These are phyloP conservation scores for Seladonia tumulorum DNA, from an alignment of 2,888 invertebrate genomes.

Conservation along the genomic window DNA sequence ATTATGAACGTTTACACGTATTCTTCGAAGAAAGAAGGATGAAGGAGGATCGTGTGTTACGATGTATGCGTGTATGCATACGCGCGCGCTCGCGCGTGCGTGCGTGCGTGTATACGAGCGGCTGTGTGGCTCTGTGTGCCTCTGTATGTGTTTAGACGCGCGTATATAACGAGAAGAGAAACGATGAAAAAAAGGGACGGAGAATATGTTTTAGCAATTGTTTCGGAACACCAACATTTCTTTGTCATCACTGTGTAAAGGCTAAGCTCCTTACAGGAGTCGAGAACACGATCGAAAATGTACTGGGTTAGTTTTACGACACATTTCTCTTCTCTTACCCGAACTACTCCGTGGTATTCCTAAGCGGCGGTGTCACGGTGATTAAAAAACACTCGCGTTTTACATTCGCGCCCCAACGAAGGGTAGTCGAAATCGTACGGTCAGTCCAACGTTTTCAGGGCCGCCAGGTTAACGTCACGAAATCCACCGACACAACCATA, in stretches of 20 bases:
- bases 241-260: constrained; percentile 37
- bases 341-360: constrained; percentile 56
- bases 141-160: not conserved
- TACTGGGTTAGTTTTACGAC: constrained; percentile 58
- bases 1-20: constrained; percentile 60
- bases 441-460: constrained; percentile 81
- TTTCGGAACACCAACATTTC: constrained; percentile 30
- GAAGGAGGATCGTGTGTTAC: constrained; percentile 21
- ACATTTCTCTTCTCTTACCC: constrained; percentile 62
- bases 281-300: constrained; percentile 42
- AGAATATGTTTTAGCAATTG: constrained; percentile 35
- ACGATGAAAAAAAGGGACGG: constrained; percentile 39
- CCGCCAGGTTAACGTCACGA: constrained; percentile 84
- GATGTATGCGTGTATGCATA: constrained; percentile 4
- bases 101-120: not conserved
- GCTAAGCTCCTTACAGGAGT: constrained; percentile 19
- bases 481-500: constrained; percentile 77
- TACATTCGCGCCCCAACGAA: constrained; percentile 70
- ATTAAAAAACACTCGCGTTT: constrained; percentile 72
- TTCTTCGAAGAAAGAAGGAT: constrained; percentile 59
- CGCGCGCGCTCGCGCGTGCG: not conserved
- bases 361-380: constrained; percentile 57
- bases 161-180: constrained; percentile 20
- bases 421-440: constrained; percentile 72
- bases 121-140: not conserved